Conservation (phyloP, 2,888 invertebrate species). For the Melanotus villosus region DNA sequence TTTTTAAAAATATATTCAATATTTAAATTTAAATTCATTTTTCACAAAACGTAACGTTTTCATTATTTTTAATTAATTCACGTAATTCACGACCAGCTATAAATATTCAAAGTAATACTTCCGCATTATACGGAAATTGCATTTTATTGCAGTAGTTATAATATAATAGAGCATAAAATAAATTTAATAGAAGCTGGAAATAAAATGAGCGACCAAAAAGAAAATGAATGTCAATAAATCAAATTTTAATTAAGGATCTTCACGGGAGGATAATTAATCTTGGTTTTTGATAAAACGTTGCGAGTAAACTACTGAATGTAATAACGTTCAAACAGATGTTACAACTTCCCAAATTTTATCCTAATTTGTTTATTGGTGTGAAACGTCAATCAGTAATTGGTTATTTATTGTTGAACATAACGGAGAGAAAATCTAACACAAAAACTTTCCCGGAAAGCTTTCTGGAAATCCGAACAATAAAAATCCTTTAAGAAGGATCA, state of each 20-base stretch:
- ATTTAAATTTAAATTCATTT: no score
- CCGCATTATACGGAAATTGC: no score
- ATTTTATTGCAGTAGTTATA: neutral
- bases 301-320: neutral
- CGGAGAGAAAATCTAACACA: no score
- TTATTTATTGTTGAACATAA: no score
- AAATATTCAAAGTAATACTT: no score
- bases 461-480: no score
- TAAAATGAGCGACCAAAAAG: neutral
- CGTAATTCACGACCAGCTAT: no score
- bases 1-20: no score
- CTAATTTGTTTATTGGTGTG: conserved; percentile 7
- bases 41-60: no score
- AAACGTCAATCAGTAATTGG: neutral
- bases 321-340: conserved; percentile 6
- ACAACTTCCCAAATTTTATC: neutral
- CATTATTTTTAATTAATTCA: no score
- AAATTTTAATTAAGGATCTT: conserved; percentile 10
- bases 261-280: conserved; percentile 9
- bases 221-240: conserved; percentile 18
- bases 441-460: no score
- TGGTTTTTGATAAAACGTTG: conserved; percentile 1
- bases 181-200: neutral
- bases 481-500: neutral
- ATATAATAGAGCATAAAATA: neutral